Base-by-base conservation (phyloP, 2,797 vertebrate genomes). In the Enteromius thamalakanensis region DNA sequence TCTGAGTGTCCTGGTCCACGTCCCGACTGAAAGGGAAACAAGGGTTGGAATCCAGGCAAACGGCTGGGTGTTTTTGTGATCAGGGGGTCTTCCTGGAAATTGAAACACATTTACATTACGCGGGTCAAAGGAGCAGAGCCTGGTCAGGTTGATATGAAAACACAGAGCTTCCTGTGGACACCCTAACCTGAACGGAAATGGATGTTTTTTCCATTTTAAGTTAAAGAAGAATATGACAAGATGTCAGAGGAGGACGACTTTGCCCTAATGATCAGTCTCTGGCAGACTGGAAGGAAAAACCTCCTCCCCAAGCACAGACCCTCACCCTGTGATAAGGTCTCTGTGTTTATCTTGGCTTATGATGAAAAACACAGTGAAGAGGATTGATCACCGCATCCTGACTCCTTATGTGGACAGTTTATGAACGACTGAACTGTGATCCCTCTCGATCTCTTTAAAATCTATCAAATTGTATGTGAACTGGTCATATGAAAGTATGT, bases 321-420 rank as follows among this genome's bases (percentile, higher is more conserved):
- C 81, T 87, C 88, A 26, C 80, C 40, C 86, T 76, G 75, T 69
- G 89, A 92, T 91, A 91, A 90, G 21, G 89, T 90, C 89, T 89
- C 87, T 89, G 91, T 94, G 89, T 94, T 94, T 93, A 89, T 90
- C 81, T 91, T 92, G 92, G 92, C 90, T 81, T 2, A 21, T 60
- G 81, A 83, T 79, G 23, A 62, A 89, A 81, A 87, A 82, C 82
- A 80, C n/a, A 51, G 60, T 10, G 79, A 67, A 80, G 42, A 72
- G 86, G 86, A 80, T 78, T 69, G 55, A 76, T 65, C 8, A 10
- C 40, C 4, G 32, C 64, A 81, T 85, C 60, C 67, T 45, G 67
- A 76, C 71, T 86, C 88, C 67, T 85, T 58, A 29, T 75, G 45
- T 69, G 55, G n/a, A 80, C 55, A 78, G 78, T 79, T 81, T 58